Evolutionary conservation across 1,140 invertebrate genomes (phyloP).

Genomic region (Bombus impatiens): DNA sequence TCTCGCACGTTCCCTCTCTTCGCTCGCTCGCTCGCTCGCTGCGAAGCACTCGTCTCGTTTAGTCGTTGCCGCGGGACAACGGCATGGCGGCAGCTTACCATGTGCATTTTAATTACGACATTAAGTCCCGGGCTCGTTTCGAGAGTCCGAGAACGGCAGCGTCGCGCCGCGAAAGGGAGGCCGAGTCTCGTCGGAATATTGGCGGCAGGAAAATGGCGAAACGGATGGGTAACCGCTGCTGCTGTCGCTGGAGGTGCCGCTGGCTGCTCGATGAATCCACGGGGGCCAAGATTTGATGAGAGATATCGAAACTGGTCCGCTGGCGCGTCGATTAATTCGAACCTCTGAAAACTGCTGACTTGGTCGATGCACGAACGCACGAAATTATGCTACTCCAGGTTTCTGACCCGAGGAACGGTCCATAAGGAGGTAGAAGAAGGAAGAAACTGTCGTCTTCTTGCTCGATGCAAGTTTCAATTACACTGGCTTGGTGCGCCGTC

Average conservation of each 20-base stretch:
- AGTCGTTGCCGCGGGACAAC: constrained; percentile 69
- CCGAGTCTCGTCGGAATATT: constrained; percentile 2
- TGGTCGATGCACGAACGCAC: not conserved
- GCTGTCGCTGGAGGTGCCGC: not conserved
- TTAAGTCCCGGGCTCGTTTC: constrained; percentile 72
- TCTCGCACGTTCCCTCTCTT: not conserved
- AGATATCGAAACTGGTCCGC: constrained; percentile 8
- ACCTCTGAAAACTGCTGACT: constrained; percentile 5
- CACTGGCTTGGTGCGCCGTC: not conserved
- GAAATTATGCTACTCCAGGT: not conserved
- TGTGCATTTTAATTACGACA: constrained; percentile 79
- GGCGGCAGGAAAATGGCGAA: constrained; percentile 25
- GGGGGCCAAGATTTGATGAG: not conserved
- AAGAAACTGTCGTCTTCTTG: not conserved
- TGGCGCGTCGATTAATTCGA: constrained; percentile 16
- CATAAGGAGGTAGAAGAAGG: not conserved
- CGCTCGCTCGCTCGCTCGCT: not conserved
- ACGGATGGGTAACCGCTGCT: not conserved
- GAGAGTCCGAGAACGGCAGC: constrained; percentile 42
- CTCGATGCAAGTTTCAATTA: not conserved
- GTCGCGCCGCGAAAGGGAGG: constrained; percentile 9
- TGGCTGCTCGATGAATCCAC: not conserved
- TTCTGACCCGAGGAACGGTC: not conserved
- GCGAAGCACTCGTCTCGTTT: constrained; percentile 62
- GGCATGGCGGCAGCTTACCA: constrained; percentile 68